Evolutionary conservation across 2,888 invertebrate species (phyloP), one percentile per base, ranked within the genome.

Genomic region (Pherbina coryleti): DNA sequence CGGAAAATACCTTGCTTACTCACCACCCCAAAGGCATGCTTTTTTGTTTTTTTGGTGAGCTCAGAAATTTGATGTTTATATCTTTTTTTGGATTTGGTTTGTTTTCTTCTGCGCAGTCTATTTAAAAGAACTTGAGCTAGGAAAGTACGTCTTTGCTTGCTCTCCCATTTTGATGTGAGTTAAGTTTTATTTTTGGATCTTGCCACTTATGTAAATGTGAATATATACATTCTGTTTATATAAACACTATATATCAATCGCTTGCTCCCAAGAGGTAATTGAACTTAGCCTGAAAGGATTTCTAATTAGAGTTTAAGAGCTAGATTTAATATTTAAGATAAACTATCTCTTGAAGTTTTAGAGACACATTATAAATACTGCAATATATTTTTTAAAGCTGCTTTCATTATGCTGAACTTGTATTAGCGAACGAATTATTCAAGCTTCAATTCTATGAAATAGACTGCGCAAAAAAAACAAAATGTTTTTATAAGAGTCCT

Each of bases 251-350:
- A 44, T 51, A 69, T 55, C 37, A 37, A 19, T 28, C 51, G 22
- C 62, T 74, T 74, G 14, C 70, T 57, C 2, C 57, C 19, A 57
- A 69, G 75, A 79, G 80, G 80, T 80, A 79, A 76, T 76, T 80
- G 80, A 80, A 80, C 80, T 80, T 74, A 55, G 75, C 75, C 74
- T 76, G 70, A 80, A 78, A 78, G 69, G 71, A 66, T 49, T 64
- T 62, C 78, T 55, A 78, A 75, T 78, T 78, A 37, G 62, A 67
- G 70, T 74, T 70, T 66, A 11, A 25, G 55, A 71, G 37, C n/a
- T n/a, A n/a, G n/a, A n/a, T n/a, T n/a, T n/a, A n/a, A 53, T 28
- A 22, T 44, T 19, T 7, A 28, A 22, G 37, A 75, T 53, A 55
- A 55, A 55, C 37, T 34, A 31, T n/a, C 9, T 51, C 2, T 19